Evolutionary conservation across 2,113 vertebrate genomes (phyloP), one percentile per base, ranked within the genome.

Genomic region (Austrofundulus limnaeus): DNA sequence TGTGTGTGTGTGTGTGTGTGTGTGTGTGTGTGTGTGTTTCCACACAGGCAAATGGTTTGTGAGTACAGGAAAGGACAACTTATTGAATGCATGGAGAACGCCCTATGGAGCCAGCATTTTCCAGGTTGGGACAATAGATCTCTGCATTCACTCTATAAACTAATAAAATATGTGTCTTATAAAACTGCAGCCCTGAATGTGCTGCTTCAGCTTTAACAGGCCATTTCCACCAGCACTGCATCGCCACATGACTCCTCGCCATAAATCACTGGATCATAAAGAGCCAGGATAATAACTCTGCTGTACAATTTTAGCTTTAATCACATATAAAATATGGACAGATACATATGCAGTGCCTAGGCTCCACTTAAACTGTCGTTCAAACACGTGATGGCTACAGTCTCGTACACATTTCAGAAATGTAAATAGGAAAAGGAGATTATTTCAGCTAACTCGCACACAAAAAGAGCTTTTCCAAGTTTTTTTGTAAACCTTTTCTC

Each of bases 61-160:
- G 84, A 98, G 96, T 82, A 98, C 96, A 1, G 96, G 96, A 13
- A 98, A 98, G 68, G 96, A 98, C 78, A 98, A 98, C 91, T 90
- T 98, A 25, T 93, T 98, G 80, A 98, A 98, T 5, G 96, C 96
- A 57, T 98, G 96, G 96, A 92, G 96, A 86, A 95, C 96, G 0
- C 96, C 96, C 0, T 98, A 98, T 0, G 96, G 96, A 73, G 96
- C 96, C 51, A 98, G 96, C 92, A 98, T 98, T 86, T 98, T 98
- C 91, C 96, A 98, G 95, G 96, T 98, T 60, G 20, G 65, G n/a
- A 52, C 66, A 58, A 56, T 45, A 37, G 0, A 46, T 51, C 24
- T 20, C 10, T 57, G 1, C 50, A 78, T 61, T 58, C 24, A 66
- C 48, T 23, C 17, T 19, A 19, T 25, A 37, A 59, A 38, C 66